Evolutionary conservation across 1,140 invertebrate genomes (phyloP), one percentile per base, ranked within the genome.

Genomic region (Elysia chlorotica): DNA sequence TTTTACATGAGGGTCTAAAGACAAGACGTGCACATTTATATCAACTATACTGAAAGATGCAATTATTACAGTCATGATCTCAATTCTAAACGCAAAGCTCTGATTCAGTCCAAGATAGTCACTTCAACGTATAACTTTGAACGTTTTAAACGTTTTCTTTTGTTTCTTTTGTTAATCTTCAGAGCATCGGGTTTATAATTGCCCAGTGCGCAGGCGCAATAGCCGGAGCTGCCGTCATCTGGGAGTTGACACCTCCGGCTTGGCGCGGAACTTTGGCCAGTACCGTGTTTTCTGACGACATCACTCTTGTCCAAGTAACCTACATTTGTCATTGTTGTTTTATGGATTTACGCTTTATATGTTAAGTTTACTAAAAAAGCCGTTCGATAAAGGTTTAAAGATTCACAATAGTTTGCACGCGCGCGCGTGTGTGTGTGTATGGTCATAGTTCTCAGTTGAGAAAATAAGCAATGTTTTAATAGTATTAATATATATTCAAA

Each of bases 191-290:
- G n/a, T n/a, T n/a, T n/a, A n/a, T n/a, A n/a, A n/a, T n/a, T n/a
- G 35, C 30, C 1, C 68, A 71, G 68, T 71, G 68, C 56, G 36
- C 4, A 19, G 68, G 68, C 1, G 41, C 68, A 10, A 71, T 71
- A 1, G 68, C 56, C 4, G 68, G 68, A 1, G 14, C 56, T 1
- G 68, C 35, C 4, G 30, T 71, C 2, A 10, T 71, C 2, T 71
- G 68, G 68, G 36, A 37, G 35, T 38, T 71, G 33, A 37, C 62
- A 21, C 68, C 68, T 14, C 19, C 2, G 0, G 3, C 28, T 1
- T 71, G 68, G 68, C 19, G 68, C n/a, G 56, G 57, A 3, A 53
- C 10, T 6, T 38, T 71, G 17, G 68, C 10, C 17, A 62, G 33
- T 31, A 71, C 68, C 4, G 68, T 71, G 3, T 41, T 71, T 28